phyloP scores from a whole-genome alignment of 2,888 invertebrate species.

The Carterocephalus palaemon region DNA sequence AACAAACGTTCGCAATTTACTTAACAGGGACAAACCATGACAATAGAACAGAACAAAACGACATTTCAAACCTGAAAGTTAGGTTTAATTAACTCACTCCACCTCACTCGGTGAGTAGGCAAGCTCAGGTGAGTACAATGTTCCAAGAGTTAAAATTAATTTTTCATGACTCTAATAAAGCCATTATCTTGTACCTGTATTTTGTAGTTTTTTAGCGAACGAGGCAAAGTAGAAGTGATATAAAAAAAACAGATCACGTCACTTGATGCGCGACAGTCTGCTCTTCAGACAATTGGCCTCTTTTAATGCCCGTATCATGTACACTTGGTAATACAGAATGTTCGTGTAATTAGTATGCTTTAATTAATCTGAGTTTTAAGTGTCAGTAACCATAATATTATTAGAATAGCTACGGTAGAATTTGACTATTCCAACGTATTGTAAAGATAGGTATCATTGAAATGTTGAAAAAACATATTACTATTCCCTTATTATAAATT shows the following conservation, averaged over 20 bases:
- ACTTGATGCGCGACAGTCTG: conserved; percentile 68
- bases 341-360: conserved; percentile 47
- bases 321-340: conserved; percentile 48
- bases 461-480: too few species aligned
- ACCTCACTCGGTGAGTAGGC: too few species aligned
- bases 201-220: conserved; percentile 2
- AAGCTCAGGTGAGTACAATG: conserved; percentile 10
- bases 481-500: too few species aligned
- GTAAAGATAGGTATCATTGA: too few species aligned
- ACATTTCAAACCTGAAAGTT: conserved; percentile 15
- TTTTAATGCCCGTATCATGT: conserved; percentile 62
- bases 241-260: conserved; percentile 49
- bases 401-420: too few species aligned
- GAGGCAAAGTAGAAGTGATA: conserved; percentile 52
- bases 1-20: background rate
- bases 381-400: too few species aligned
- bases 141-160: conserved; percentile 12
- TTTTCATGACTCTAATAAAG: conserved; percentile 7
- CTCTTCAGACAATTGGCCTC: conserved; percentile 65
- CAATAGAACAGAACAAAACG: conserved; percentile 3
- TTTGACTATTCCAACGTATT: too few species aligned
- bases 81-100: conserved; percentile 16
- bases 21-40: background rate
- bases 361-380: too few species aligned
- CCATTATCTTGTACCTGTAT: conserved; percentile 11